Evolutionary conservation across 2,888 invertebrate genomes (phyloP).

Genomic region (Acleris emargana): DNA sequence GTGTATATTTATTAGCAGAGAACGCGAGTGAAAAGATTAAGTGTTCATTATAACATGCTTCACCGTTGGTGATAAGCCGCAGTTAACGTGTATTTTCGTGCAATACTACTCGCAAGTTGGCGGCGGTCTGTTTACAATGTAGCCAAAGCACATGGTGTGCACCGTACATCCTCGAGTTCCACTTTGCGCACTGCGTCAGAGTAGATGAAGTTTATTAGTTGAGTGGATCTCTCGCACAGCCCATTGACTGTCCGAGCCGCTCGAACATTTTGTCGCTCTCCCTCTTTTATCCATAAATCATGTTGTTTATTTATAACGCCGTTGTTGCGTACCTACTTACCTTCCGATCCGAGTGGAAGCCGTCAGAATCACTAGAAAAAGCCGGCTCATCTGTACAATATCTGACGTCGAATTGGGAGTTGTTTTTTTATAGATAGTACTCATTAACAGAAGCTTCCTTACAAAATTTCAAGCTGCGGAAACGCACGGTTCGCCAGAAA

Average conservation of each 20-base stretch:
- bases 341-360: slow-evolving; percentile 19
- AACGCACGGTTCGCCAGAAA: no score
- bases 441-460: no score
- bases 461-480: no score
- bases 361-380: slow-evolving; percentile 1
- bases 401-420: no score
- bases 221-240: slow-evolving; percentile 19
- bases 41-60: slow-evolving; percentile 49
- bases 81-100: slow-evolving; percentile 51
- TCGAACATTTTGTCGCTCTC: slow-evolving; percentile 3
- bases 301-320: slow-evolving; percentile 22
- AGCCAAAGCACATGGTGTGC: slow-evolving; percentile 55
- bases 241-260: slow-evolving; percentile 31
- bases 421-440: no score
- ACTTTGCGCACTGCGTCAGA: slow-evolving; percentile 63
- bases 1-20: slow-evolving; percentile 56
- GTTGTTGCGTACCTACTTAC: slow-evolving; percentile 17
- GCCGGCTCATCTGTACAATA: no score
- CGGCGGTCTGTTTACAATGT: slow-evolving; percentile 64
- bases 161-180: slow-evolving; percentile 48
- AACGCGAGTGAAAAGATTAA: slow-evolving; percentile 48
- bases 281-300: slow-evolving; percentile 7
- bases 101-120: slow-evolving; percentile 41
- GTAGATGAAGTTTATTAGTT: slow-evolving; percentile 56
- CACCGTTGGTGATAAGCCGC: slow-evolving; percentile 17